Base-by-base conservation (phyloP, 2,888 invertebrate genomes). In the Drosophila anceps region DNA sequence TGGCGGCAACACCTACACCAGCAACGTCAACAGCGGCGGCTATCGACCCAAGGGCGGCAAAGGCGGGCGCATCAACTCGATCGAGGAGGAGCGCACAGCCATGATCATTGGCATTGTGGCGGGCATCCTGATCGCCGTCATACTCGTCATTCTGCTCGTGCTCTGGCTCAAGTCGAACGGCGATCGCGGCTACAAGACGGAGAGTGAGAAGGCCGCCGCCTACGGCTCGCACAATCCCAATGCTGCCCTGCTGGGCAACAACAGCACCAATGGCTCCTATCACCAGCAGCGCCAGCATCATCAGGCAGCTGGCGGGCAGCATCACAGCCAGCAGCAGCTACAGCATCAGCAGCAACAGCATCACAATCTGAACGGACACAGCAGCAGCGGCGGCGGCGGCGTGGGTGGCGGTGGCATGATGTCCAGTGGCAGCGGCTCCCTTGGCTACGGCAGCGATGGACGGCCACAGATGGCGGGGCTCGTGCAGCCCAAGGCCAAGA, bases 121-220 rank as follows among this genome's bases (percentile, higher is more conserved):
- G 4, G 98, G 97, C 51, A 97, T 97, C 43, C 94, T 98, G 74
- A 98, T 98, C 91, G 97, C 97, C 37, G 96, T 98, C 77, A 96
- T 98, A 61, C 94, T 98, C 76, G 96, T 98, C 76, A 96, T 98
- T 63, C 95, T 99, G 71, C 95, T 98, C 69, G 97, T 98, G 85
- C 95, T 98, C 85, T 97, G 98, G 94, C 96, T 98, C 93, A 95
- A 96, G 91, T 96, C 96, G 87, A 95, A 97, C 73, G 96, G 97
- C 59, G 98, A 98, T 92, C 96, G 96, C n/a, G 96, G 96, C 63
- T 98, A 98, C 93, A 98, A 98, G 93, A 96, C 98, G 71, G 98
- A 98, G 90, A 97, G 98, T 84, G 96, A 96, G 91, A 95, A 95
- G 90, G 95, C 95, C 71, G 88, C 91, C 4, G 95, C 94, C 68